Base-by-base conservation (phyloP, 1,140 invertebrate genomes). In the Brachionus sp. region DNA sequence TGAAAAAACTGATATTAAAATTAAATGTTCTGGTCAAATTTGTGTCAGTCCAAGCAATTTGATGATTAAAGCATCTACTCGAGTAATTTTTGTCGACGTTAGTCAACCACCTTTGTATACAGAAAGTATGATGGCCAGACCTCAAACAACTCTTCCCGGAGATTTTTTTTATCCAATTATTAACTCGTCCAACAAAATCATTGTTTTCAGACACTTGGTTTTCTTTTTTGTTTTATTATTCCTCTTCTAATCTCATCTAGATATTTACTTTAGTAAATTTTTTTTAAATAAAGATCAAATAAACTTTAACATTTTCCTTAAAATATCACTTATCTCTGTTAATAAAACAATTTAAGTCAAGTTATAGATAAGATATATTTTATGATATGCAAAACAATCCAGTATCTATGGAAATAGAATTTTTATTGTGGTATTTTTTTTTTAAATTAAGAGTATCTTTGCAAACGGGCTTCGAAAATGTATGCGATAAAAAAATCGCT, bases 61-160 rank as follows among this genome's bases (percentile, higher is more conserved):
- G 19, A 44, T 10, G 7, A 25, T 75, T 9, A 75, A 46, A 29
- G 25, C 46, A 50, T 25, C 70, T 12, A 75, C 70, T 33, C 6
- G 70, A 46, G 42, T 75, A 35, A 50, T 46, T 35, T 75, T 46
- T 75, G 70, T 75, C 23, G 70, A 75, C 46, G 70, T 75, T 10
- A 75, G 70, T 50, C 70, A 75, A 39, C 70, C 70, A 46, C 70
- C 70, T 35, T 75, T 75, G 12, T 75, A 46, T 19, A 1, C 70
- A 29, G 70, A 75, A 75, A 75, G 70, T 75, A 9, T 46, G 29
- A 46, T 75, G 23, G 9, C 70, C 5, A 75, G 33, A 46, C 70
- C 70, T n/a, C 39, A 46, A 75, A 33, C 70, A 46, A 46, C 9
- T 5, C 37, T 75, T 29, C 70, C 70, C 0, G 70, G 25, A 2